Base-by-base conservation (phyloP, 1,140 invertebrate genomes). In the Coelopa frigida region DNA sequence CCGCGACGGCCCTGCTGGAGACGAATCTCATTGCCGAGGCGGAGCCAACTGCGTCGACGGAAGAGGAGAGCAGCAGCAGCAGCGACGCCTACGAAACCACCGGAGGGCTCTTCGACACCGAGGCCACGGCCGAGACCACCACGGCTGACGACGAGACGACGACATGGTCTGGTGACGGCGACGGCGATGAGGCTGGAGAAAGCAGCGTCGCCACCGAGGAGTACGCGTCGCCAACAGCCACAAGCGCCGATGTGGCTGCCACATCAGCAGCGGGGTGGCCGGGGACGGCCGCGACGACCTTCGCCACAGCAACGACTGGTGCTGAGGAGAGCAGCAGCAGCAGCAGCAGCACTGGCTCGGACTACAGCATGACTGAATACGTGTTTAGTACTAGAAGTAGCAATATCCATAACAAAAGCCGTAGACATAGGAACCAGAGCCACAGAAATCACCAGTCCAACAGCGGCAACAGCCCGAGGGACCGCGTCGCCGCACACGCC, bases 331-430 rank as follows among this genome's bases (percentile, higher is more conserved):
- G 8, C 27, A 29, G 14, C 14, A 29, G 8, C 27, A 29, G 14
- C 14, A 29, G 14, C 27, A 29, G 14, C 14, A 29, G 14, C 29
- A 17, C 17, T 18, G 22, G 12, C 22, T 38, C 22, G 35, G 24
- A 27, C 44, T 49, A 27, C 14, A 29, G 17, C 36, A 21, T 37
- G 51, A 56, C 57, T 56, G 56, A 58, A 41, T 39, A 31, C 14
- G 14, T 24, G 21, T 31, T 17, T 24, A 43, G 23, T 21, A 43
- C 27, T 46, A 27, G 31, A 33, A 32, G 27, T 27, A 24, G 54
- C 29, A 44, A 53, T 49, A 10, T 14, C n/a, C n/a, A n/a, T n/a
- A n/a, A n/a, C n/a, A n/a, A n/a, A n/a, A 38, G 12, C 21, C 51
- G 48, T 33, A 48, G 31, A 33, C n/a, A 33, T 33, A 33, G n/a